phyloP scores from a whole-genome alignment of 2,888 invertebrate species.

The Junonia oenone region DNA sequence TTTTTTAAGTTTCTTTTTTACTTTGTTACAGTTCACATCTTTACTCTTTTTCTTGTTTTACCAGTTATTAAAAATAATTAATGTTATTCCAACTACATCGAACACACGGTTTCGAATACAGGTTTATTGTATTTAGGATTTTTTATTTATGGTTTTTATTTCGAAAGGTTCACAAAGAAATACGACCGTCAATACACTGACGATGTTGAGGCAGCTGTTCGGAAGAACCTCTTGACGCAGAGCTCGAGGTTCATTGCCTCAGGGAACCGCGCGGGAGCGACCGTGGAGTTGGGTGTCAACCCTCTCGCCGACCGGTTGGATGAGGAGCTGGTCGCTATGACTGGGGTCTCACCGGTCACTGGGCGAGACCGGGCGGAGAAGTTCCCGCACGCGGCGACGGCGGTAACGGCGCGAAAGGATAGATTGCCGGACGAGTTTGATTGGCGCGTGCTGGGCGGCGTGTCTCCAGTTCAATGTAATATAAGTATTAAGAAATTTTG shows the following conservation, averaged over 20 bases:
- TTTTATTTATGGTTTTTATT: background rate
- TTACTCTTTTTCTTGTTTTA: too few relatives aligned
- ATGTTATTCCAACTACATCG: too few relatives aligned
- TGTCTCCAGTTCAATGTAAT: constrained; percentile 55
- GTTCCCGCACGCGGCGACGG: constrained; percentile 44
- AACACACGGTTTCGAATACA: background rate
- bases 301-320: constrained; percentile 51
- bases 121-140: background rate
- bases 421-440: constrained; percentile 51
- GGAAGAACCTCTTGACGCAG: constrained; percentile 52
- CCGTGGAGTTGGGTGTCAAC: constrained; percentile 44
- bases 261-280: constrained; percentile 55
- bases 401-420: constrained; percentile 35
- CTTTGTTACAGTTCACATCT: too few relatives aligned
- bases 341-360: constrained; percentile 36
- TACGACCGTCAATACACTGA: constrained; percentile 47
- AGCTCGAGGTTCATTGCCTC: constrained; percentile 46
- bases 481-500: too few relatives aligned
- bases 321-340: constrained; percentile 40
- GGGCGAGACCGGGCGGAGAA: constrained; percentile 33
- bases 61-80: too few relatives aligned
- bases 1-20: too few relatives aligned
- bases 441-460: constrained; percentile 57
- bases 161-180: constrained; percentile 40
- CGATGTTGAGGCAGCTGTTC: constrained; percentile 51